phyloP scores from a whole-genome alignment of 1,140 invertebrate genomes.

The Drosophila neocordata region DNA sequence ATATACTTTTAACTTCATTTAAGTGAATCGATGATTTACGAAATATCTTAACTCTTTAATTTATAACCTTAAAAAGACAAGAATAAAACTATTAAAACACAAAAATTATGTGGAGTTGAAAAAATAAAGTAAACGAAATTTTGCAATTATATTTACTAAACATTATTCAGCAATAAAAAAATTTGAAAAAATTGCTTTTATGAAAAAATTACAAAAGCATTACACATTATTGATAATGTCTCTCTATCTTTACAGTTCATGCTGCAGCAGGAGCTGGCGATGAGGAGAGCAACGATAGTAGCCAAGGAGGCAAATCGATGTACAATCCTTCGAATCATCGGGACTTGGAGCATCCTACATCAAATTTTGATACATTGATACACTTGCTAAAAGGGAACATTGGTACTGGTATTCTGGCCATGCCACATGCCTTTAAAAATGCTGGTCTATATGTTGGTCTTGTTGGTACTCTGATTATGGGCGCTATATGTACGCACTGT shows the following conservation, averaged over 20 bases:
- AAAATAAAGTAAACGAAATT: too few relatives aligned
- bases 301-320: constrained; percentile 58
- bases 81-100: too few relatives aligned
- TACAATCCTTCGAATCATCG: constrained; percentile 87
- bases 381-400: constrained; percentile 93
- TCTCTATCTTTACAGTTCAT: constrained; percentile 47
- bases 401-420: constrained; percentile 92
- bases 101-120: too few relatives aligned
- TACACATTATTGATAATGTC: too few relatives aligned
- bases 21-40: too few relatives aligned
- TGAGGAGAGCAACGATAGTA: constrained; percentile 31
- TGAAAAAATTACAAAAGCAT: too few relatives aligned
- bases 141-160: too few relatives aligned
- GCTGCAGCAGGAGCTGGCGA: constrained; percentile 55
- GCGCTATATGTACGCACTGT: constrained; percentile 92
- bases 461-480: constrained; percentile 90
- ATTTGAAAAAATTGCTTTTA: too few relatives aligned
- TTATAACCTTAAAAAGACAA: too few relatives aligned
- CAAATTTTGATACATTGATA: constrained; percentile 91
- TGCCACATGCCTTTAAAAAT: constrained; percentile 93
- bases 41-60: too few relatives aligned
- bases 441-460: constrained; percentile 89
- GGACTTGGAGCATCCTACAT: constrained; percentile 89
- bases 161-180: too few relatives aligned
- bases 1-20: too few relatives aligned